Percentiles rank a stretch among this genome's conserved stretches.
phyloP scores from a whole-genome alignment of 2,797 vertebrate genomes.

The Atherinosoma microstoma region DNA sequence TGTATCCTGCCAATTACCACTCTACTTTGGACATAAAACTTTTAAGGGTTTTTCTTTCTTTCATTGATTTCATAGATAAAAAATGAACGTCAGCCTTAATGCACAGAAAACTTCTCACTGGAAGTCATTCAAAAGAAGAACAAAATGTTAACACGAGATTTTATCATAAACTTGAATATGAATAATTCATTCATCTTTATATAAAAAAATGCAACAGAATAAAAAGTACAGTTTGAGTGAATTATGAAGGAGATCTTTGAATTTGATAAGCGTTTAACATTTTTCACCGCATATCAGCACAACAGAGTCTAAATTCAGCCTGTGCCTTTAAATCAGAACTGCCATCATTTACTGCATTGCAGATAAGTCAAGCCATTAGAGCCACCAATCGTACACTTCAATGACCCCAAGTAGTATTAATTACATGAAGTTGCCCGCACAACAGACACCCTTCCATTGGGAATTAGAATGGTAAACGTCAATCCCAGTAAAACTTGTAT shows the following conservation, averaged over 20 bases:
- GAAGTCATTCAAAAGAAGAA: slow-evolving; percentile 41
- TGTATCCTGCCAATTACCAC: no score
- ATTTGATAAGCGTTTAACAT: slow-evolving; percentile 35
- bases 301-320: slow-evolving; percentile 42
- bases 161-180: slow-evolving; percentile 67
- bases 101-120: slow-evolving; percentile 49
- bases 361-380: slow-evolving; percentile 74
- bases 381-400: slow-evolving; percentile 63
- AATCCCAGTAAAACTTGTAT: slow-evolving; percentile 47
- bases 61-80: slow-evolving; percentile 1
- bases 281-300: slow-evolving; percentile 29
- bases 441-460: slow-evolving; percentile 55
- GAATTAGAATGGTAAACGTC: slow-evolving; percentile 30
- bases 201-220: slow-evolving; percentile 36
- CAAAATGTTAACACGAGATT: slow-evolving; percentile 40
- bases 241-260: slow-evolving; percentile 60
- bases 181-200: slow-evolving; percentile 64
- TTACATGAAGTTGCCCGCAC: slow-evolving; percentile 71
- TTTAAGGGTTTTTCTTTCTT: no score
- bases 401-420: slow-evolving; percentile 73
- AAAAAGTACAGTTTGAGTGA: slow-evolving; percentile 60
- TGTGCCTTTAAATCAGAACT: slow-evolving; percentile 71
- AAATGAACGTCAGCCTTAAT: slow-evolving; percentile 47
- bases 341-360: slow-evolving; percentile 71
- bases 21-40: no score